phyloP scores from a whole-genome alignment of 2,113 vertebrate genomes.

The Myrmecophaga tridactyla region DNA sequence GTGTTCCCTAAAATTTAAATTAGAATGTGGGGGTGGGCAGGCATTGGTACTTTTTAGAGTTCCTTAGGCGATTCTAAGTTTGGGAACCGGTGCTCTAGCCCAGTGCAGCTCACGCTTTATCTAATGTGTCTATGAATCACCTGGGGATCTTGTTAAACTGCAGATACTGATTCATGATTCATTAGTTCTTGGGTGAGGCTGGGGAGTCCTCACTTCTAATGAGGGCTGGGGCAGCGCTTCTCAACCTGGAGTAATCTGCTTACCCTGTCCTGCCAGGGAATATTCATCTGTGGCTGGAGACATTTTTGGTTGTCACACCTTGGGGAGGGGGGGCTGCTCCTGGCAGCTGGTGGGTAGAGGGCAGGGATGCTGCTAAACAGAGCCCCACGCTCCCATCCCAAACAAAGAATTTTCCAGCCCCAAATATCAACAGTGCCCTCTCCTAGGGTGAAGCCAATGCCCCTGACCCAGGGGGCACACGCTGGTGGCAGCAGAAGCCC shows the following conservation, averaged over 20 bases:
- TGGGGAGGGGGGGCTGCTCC: background rate
- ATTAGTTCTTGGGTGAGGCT: background rate
- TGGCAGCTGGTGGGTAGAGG: background rate
- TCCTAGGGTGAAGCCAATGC: background rate
- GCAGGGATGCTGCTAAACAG: background rate
- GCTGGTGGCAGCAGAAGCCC: too few species aligned
- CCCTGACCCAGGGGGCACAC: background rate
- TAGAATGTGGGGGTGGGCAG: background rate
- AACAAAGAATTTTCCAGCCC: background rate
- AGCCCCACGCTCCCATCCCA: background rate
- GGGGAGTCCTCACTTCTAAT: background rate
- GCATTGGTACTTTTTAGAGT: background rate
- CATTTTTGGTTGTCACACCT: background rate
- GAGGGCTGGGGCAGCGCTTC: background rate
- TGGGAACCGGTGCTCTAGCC: background rate
- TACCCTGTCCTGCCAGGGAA: background rate
- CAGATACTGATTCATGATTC: background rate
- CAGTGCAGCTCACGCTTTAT: background rate
- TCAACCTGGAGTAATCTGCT: background rate
- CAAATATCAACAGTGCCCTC: rapidly evolving
- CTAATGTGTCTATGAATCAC: background rate
- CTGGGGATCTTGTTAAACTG: background rate
- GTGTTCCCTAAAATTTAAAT: too few species aligned
- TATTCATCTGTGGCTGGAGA: background rate
- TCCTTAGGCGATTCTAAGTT: background rate